Base-by-base conservation (phyloP, 1,140 invertebrate species). In the Rhagoletis zephyria region DNA sequence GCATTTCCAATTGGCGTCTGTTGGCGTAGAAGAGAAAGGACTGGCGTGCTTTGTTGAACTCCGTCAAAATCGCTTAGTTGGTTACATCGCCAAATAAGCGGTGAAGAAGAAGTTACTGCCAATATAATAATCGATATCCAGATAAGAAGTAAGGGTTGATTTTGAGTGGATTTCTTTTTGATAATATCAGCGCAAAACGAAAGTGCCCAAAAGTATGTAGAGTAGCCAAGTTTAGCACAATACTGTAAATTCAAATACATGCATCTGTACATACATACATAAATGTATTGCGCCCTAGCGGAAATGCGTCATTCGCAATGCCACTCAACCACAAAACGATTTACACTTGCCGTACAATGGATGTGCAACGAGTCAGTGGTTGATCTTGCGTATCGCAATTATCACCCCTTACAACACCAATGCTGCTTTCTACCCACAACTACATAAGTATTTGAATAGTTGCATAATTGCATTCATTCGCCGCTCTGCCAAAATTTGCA, bases 381-480 rank as follows among this genome's bases (percentile, higher is more conserved):
- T 74, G 67, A 74, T 74, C 67, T 74, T 74, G 67, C 14, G 16
- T 74, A 48, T 45, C 40, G 16, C 12, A 45, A 48, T 42, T 7
- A 5, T 40, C 10, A 4, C 19, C 64, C 64, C 2, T 19, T 30
- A 30, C 14, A 10, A 1, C 74, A 51, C 9, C 45, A 4, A n/a
- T 14, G 12, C 61, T 30, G 30, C 30, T 30, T 30, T 63, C 61
- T 63, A 4, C 12, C 14, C 61, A 63, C 12, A 16, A 16, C 16
- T 63, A 4, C 61, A 63, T 4, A 14, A 5, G 16, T 16, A 77
- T 77, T 77, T 77, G 74, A n/a, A 51, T 77, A 77, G 51, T 51
- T 77, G 74, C 42, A 56, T 77, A 77, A 81, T 81, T 81, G 74
- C 74, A 81, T 81, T 81, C 74, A 81, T 81, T n/a, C 45, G 74